These are phyloP conservation scores for Carabus problematicus DNA, from an alignment of 2,888 invertebrate species.

Conservation along the genomic window DNA sequence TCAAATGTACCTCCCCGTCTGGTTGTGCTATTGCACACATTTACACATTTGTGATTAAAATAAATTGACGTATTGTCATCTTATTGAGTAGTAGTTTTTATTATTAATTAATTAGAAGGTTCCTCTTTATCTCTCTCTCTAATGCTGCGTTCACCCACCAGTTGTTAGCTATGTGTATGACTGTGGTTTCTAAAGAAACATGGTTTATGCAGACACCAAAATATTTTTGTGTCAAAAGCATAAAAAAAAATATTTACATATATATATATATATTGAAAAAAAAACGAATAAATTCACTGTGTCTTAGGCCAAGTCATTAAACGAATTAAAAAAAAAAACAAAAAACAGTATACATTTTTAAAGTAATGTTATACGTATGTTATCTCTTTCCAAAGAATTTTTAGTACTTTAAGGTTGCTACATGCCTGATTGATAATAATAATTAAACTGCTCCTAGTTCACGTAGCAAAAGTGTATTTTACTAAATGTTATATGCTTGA, in stretches of 20 bases:
- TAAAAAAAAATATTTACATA: slow-evolving; percentile 47
- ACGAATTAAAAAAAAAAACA: slow-evolving; percentile 57
- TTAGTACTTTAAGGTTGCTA: slow-evolving; percentile 55
- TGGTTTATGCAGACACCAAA: slow-evolving; percentile 51
- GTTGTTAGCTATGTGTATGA: slow-evolving; percentile 41
- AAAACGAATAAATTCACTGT: slow-evolving; percentile 60
- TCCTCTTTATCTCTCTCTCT: slow-evolving; percentile 1
- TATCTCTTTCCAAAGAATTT: slow-evolving; percentile 62
- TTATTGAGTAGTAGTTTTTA: slow-evolving; percentile 4
- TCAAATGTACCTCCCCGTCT: no score
- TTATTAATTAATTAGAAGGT: neutral
- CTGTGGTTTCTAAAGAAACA: slow-evolving; percentile 49
- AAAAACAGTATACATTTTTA: slow-evolving; percentile 60
- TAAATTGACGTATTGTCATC: slow-evolving; percentile 8
- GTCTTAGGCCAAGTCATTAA: slow-evolving; percentile 62
- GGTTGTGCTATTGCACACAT: no score
- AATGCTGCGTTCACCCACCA: slow-evolving; percentile 23
- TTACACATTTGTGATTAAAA: slow-evolving; percentile 3
- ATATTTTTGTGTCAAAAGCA: slow-evolving; percentile 51
- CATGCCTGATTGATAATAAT: slow-evolving; percentile 51
- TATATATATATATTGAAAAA: slow-evolving; percentile 46
- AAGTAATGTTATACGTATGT: slow-evolving; percentile 57
- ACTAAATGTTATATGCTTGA: slow-evolving; percentile 40
- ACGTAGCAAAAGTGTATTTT: slow-evolving; percentile 43
- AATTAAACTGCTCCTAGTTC: slow-evolving; percentile 50